Evolutionary conservation across 2,888 invertebrate species (phyloP), one percentile per base, ranked within the genome.

Genomic region (Luffia ferchaultella): DNA sequence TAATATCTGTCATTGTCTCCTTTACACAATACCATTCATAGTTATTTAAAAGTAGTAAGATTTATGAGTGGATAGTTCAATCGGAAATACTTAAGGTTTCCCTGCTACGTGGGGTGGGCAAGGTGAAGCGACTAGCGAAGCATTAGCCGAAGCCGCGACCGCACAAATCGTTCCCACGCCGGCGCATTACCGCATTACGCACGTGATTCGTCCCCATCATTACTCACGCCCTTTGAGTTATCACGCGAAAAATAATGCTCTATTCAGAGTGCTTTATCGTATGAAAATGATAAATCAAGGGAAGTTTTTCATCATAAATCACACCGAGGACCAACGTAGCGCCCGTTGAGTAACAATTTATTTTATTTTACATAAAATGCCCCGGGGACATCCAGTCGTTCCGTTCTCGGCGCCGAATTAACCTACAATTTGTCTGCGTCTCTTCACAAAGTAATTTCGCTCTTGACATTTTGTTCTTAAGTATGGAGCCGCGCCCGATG

Each of bases 231-330:
- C 20, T 63, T 63, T 63, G 65, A 62, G 62, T 65, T 62, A 63
- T 63, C 62, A 61, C 62, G 59, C 55, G 59, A 41, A 20, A 48
- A 48, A 48, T 48, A 48, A 48, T 42, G 42, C 48, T 48, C 48
- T 42, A 48, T 48, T 48, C 48, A 48, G 19, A 48, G 18, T 20
- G 60, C 60, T 64, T 64, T 67, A 66, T 65, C 63, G 65, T 60
- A 66, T 58, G 67, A 68, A 67, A 66, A 70, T 70, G 67, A 68
- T 66, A 64, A 63, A 68, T 67, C 62, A 56, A 59, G 65, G 55
- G 57, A 53, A 18, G 46, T 19, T 41, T 42, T 42, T 51, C 52
- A 54, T 58, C 59, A 63, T 65, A 64, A 67, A 68, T 67, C 65
- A 68, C 60, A 16, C 16, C 18, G 16, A 30, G 16, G 12, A 42